A percentile compares a stretch with the other conserved stretches of the same genome.
Evolutionary conservation across 1,140 invertebrate species (phyloP).

Genomic region (Streblospio benedicti): DNA sequence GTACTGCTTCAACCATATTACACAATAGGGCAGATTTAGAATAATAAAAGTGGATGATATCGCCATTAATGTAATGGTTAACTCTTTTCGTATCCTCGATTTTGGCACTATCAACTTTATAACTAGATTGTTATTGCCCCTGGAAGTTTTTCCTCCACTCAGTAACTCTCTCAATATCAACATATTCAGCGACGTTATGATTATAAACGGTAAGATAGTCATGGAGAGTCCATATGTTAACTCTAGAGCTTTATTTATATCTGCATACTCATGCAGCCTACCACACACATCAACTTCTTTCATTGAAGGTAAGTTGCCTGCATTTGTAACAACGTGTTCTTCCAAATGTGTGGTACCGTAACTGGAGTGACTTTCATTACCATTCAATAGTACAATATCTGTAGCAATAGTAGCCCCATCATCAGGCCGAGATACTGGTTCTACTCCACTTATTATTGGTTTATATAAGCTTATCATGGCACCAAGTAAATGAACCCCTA

Average conservation of each 20-base stretch:
- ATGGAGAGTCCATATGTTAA: slow-evolving; percentile 30
- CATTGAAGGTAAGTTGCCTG: background rate
- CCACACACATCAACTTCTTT: slow-evolving; percentile 7
- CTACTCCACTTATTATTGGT: background rate
- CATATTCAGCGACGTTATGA: slow-evolving; percentile 30
- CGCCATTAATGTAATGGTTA: slow-evolving; percentile 27
- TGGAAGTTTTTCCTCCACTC: slow-evolving; percentile 14
- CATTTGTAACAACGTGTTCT: background rate
- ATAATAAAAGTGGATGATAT: slow-evolving; percentile 29
- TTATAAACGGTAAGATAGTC: slow-evolving; percentile 31
- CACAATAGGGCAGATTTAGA: slow-evolving; percentile 30
- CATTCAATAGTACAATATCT: too few relatives aligned
- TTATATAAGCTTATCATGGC: slow-evolving; percentile 1
- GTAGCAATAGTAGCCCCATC: background rate
- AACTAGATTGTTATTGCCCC: too few relatives aligned
- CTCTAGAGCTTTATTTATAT: slow-evolving; percentile 30
- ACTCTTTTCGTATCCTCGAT: slow-evolving; percentile 26
- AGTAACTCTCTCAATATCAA: slow-evolving; percentile 28
- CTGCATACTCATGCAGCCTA: slow-evolving; percentile 18
- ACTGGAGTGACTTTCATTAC: too few relatives aligned
- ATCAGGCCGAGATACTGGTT: too few relatives aligned
- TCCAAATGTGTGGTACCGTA: too few relatives aligned
- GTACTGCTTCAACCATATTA: slow-evolving; percentile 20
- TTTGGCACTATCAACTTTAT: slow-evolving; percentile 18
- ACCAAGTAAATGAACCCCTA: background rate